These are phyloP conservation scores for Camponotus vicinus DNA, from an alignment of 1,140 invertebrate genomes.

Conservation along the genomic window DNA sequence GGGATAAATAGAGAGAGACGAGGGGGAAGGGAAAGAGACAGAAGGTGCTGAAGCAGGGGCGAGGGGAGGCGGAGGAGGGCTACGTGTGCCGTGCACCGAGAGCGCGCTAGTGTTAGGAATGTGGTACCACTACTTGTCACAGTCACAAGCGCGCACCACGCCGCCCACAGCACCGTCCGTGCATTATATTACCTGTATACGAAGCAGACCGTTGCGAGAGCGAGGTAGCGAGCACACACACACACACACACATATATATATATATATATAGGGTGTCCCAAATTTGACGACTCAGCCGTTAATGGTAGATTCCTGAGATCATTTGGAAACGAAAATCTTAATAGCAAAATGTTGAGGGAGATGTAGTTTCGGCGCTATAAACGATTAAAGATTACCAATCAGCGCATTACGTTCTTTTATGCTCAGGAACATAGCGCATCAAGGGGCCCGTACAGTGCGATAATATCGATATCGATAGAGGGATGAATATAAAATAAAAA, in stretches of 20 bases:
- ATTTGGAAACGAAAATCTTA: no score
- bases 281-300: no score
- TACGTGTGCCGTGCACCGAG: constrained; percentile 65
- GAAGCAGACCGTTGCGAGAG: constrained; percentile 45
- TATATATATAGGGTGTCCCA: no score
- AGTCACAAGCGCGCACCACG: constrained; percentile 79
- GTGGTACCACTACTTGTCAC: constrained; percentile 86
- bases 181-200: constrained; percentile 69
- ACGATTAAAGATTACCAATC: no score
- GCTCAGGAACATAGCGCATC: no score
- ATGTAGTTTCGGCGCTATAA: no score
- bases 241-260: not conserved
- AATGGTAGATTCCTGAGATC: no score
- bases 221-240: constrained; percentile 29
- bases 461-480: no score
- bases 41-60: not conserved
- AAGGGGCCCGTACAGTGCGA: no score
- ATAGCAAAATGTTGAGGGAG: no score
- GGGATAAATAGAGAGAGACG: not conserved
- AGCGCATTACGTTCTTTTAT: no score
- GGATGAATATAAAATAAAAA: no score
- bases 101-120: constrained; percentile 85
- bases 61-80: constrained; percentile 20
- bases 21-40: constrained; percentile 7
- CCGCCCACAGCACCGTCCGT: constrained; percentile 64